Evolutionary conservation across 2,113 vertebrate genomes (phyloP).

Genomic region (Desmodus rotundus): DNA sequence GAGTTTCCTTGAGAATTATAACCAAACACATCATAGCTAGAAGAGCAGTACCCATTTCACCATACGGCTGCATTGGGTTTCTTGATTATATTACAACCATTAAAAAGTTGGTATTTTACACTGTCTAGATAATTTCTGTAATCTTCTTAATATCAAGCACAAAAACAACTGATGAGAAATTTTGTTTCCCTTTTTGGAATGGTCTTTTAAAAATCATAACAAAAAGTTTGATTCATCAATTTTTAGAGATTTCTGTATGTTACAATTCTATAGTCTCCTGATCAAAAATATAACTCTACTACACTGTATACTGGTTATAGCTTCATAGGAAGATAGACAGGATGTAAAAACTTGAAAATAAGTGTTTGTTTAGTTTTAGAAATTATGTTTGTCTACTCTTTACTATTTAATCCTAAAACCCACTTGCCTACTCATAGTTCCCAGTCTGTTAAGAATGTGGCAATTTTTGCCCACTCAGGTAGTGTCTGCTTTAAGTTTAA

Average conservation of each 20-base stretch:
- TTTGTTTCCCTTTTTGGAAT: background rate
- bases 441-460: background rate
- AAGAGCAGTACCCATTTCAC: accelerated
- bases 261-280: background rate
- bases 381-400: background rate
- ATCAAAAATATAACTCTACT: background rate
- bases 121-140: background rate
- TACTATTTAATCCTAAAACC: constrained; percentile 17
- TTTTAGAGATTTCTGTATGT: background rate
- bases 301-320: background rate
- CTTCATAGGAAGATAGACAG: background rate
- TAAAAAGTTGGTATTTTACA: background rate
- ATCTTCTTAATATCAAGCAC: background rate
- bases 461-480: background rate
- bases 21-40: background rate
- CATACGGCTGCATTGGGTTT: background rate
- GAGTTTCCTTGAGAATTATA: background rate
- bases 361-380: constrained; percentile 30
- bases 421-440: background rate
- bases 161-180: background rate
- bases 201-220: background rate
- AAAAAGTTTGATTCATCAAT: background rate
- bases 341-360: constrained; percentile 40
- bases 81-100: background rate
- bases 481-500: background rate